These are phyloP conservation scores for Aptenodytes forsteri DNA, from an alignment of 2,113 vertebrate species.

Conservation along the genomic window DNA sequence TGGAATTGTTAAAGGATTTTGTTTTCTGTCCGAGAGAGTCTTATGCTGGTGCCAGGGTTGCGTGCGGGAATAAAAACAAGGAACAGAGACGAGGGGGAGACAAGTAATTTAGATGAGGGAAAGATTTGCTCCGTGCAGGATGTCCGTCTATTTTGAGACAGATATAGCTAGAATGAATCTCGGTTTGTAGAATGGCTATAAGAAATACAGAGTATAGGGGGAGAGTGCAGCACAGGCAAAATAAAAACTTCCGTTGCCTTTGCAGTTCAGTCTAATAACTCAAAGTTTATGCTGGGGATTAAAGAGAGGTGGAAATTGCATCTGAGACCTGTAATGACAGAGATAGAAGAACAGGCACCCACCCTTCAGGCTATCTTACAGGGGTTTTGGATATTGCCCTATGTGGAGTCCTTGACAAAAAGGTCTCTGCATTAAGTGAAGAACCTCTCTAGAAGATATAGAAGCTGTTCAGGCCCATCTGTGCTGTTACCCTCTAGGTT, in stretches of 20 bases:
- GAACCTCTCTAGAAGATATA: background rate
- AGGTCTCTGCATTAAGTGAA: background rate
- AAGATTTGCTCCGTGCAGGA: background rate
- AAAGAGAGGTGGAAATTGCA: background rate
- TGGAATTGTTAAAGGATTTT: conserved; percentile 51
- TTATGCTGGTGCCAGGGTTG: conserved; percentile 3
- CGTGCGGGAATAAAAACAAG: background rate
- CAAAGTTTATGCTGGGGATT: background rate
- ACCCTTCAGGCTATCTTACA: background rate
- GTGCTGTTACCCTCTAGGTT: background rate
- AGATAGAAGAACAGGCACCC: background rate
- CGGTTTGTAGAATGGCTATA: rapidly evolving
- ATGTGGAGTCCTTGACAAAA: background rate
- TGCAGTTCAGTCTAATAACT: background rate
- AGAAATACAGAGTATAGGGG: background rate
- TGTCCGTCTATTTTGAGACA: background rate
- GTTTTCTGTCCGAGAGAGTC: conserved; percentile 16
- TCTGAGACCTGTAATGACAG: background rate
- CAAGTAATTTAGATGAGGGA: background rate
- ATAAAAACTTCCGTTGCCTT: background rate
- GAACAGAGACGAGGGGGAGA: background rate
- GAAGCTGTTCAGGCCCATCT: background rate
- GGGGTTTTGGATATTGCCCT: background rate
- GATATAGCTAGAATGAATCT: background rate
- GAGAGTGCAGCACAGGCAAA: background rate